Conservation (phyloP, 2,888 invertebrate species). For the Orthosia gracilis region DNA sequence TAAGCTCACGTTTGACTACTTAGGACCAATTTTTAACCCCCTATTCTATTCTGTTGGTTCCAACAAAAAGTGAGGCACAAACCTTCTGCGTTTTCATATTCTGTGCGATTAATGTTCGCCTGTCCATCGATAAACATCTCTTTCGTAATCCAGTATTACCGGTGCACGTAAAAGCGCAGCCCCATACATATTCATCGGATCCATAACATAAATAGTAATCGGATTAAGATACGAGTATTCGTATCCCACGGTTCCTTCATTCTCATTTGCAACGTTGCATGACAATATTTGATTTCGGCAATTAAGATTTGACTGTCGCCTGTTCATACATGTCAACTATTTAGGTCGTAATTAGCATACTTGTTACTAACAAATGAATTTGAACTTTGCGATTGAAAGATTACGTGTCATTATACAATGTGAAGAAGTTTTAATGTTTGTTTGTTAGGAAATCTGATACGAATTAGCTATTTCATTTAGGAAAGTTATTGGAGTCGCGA, state of each 20-base stretch:
- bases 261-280: slow-evolving; percentile 49
- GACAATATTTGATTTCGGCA: slow-evolving; percentile 62
- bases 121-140: slow-evolving; percentile 53
- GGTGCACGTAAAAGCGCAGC: slow-evolving; percentile 50
- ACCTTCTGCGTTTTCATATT: slow-evolving; percentile 27
- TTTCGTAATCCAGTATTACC: slow-evolving; percentile 63
- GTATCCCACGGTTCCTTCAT: slow-evolving; percentile 60
- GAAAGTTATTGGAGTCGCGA: slow-evolving; percentile 39
- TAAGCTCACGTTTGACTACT: too few relatives aligned
- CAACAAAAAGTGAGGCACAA: neutral
- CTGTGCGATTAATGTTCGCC: slow-evolving; percentile 29
- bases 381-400: slow-evolving; percentile 44
- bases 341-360: slow-evolving; percentile 66
- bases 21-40: too few relatives aligned
- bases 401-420: slow-evolving; percentile 52
- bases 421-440: neutral
- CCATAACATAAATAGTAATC: slow-evolving; percentile 64
- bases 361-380: slow-evolving; percentile 42
- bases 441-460: slow-evolving; percentile 42
- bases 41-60: too few relatives aligned
- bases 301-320: slow-evolving; percentile 57
- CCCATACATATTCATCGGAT: slow-evolving; percentile 72
- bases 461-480: slow-evolving; percentile 42
- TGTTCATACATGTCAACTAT: slow-evolving; percentile 54
- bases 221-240: slow-evolving; percentile 60